These are phyloP conservation scores for Micrasema longulum DNA, from an alignment of 1,140 invertebrate genomes.

Conservation along the genomic window DNA sequence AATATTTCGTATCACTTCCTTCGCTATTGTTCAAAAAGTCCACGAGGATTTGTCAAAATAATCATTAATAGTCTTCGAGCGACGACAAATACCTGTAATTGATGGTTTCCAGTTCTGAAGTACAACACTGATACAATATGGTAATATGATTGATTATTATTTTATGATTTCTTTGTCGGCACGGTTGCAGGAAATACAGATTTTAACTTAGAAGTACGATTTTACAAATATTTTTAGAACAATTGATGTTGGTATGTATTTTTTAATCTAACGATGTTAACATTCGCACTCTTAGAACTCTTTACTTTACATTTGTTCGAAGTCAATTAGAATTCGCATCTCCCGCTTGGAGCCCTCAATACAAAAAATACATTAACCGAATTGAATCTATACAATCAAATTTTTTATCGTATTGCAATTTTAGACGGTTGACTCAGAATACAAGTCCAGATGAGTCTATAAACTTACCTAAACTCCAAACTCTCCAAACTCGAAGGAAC, in stretches of 20 bases:
- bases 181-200: neutral
- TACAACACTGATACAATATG: neutral
- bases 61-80: conserved; percentile 8
- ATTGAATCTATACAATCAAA: too few species aligned
- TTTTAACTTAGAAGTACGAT: too few species aligned
- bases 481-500: too few species aligned
- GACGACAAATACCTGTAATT: conserved; percentile 10
- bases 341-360: too few species aligned
- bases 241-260: neutral
- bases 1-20: neutral
- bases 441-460: too few species aligned
- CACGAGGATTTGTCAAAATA: conserved; percentile 12
- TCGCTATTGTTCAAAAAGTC: neutral
- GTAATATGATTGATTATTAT: neutral
- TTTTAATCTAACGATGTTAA: neutral
- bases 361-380: too few species aligned
- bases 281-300: too few species aligned
- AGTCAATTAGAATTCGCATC: neutral
- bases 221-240: neutral
- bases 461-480: too few species aligned
- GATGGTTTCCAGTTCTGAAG: neutral
- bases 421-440: too few species aligned
- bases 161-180: conserved; percentile 12
- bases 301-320: neutral
- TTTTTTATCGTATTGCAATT: too few species aligned